Conservation (phyloP, 2,797 vertebrate genomes). For the Lophius americanus region DNA sequence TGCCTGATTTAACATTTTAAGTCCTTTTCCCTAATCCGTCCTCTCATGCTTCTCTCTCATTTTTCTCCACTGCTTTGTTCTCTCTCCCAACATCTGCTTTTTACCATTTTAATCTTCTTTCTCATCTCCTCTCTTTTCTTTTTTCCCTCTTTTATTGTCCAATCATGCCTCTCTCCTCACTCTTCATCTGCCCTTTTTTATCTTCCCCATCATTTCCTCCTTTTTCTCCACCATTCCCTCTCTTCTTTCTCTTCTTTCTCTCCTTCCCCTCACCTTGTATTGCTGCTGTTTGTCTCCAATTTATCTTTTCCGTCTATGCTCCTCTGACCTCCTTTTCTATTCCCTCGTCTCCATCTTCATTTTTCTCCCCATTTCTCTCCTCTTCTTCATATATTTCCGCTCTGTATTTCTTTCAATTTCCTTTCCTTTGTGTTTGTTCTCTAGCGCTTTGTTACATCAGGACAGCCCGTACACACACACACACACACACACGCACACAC, state of each 20-base stretch:
- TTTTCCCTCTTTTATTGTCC: not conserved
- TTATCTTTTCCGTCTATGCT: not conserved
- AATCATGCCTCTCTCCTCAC: no score
- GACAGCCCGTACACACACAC: conserved; percentile 5
- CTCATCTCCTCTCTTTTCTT: not conserved
- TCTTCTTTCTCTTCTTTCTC: not conserved
- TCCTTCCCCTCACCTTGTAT: no score
- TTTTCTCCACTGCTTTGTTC: no score
- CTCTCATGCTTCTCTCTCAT: not conserved
- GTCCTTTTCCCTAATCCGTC: not conserved
- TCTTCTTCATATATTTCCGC: not conserved
- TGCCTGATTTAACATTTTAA: not conserved
- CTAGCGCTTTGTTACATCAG: conserved; percentile 31
- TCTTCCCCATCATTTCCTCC: not conserved
- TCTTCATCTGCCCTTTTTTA: not conserved
- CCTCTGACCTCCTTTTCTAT: not conserved
- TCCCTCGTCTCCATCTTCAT: fast-evolving
- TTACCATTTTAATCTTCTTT: no score
- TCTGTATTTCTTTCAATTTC: not conserved
- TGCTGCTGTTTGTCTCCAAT: no score
- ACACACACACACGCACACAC: conserved; percentile 20
- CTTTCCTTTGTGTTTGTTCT: not conserved
- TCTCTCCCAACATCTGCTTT: no score
- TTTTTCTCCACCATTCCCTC: not conserved
- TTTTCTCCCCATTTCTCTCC: not conserved